Evolutionary conservation across 2,888 invertebrate genomes (phyloP), one percentile per base, ranked within the genome.

Genomic region (Mesorhabditis spiculigera): DNA sequence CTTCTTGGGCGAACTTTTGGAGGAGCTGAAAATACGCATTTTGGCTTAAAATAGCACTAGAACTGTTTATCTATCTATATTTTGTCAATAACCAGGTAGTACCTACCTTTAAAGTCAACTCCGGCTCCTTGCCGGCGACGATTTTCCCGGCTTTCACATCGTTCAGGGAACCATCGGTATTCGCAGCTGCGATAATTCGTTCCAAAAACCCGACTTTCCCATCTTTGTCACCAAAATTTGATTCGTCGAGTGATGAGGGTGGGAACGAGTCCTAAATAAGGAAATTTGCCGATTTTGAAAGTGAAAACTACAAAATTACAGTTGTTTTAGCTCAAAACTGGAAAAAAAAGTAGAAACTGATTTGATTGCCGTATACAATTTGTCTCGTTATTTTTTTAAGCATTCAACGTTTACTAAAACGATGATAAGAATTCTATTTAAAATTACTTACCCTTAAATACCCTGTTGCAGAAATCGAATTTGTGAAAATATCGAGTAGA

Each of bases 91-190:
- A 16, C 16, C 8, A 8, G 63, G 6, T 63, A n/a, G 28, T 28
- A 28, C 28, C 3, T 28, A 77, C 80, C 68, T 69, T 67, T 42
- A 74, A 74, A 3, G 98, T 98, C 88, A 93, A 93, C 61, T 92
- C 91, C 0, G 95, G 91, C 86, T 98, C 97, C 84, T 94, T 92
- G 0, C 98, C 98, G 61, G 97, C 93, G 43, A 98, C 92, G 83
- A 98, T 92, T 90, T 97, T 97, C 42, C 91, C 91, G 13, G 96
- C 91, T 81, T 92, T 91, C 3, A 91, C 93, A 68, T 76, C 71
- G 45, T 75, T 69, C 63, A 84, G 72, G 42, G 74, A 72, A 3
- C 83, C 83, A 68, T 82, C 82, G 10, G 70, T 70, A 66, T 85
- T 80, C 28, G 80, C 65, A 66, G 91, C 91, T 82, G 91, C 91